Conservation (phyloP, 2,888 invertebrate species). For the Noctua janthe region DNA sequence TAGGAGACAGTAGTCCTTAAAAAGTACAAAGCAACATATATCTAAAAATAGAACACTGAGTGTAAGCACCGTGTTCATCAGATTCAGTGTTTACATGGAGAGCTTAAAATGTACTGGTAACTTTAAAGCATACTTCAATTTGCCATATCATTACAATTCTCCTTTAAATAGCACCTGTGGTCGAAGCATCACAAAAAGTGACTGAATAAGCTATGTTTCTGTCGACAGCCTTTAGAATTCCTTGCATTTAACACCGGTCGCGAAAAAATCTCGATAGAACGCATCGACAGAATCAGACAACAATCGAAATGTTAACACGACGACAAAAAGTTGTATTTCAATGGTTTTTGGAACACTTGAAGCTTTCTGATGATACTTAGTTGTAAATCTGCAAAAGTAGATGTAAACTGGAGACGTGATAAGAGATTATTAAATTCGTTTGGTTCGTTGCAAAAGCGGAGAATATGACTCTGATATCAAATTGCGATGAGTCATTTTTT, state of each 20-base stretch:
- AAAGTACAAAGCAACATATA: conserved; percentile 12
- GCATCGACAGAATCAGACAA: conserved; percentile 80
- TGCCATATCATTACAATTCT: conserved; percentile 27
- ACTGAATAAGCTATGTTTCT: conserved; percentile 65
- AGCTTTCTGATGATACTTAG: conserved; percentile 45
- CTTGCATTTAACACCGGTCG: conserved; percentile 78
- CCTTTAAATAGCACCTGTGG: conserved; percentile 54
- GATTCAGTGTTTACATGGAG: conserved; percentile 4
- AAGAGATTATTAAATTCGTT: conserved; percentile 15
- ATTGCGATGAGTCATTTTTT: conserved; percentile 7
- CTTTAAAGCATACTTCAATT: conserved; percentile 5
- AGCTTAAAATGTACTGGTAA: background rate
- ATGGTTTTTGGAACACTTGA: conserved; percentile 59
- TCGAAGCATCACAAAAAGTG: conserved; percentile 55
- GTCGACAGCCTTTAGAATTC: conserved; percentile 77
- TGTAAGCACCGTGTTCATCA: conserved; percentile 1
- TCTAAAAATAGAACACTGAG: conserved; percentile 42
- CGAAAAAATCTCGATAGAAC: conserved; percentile 77
- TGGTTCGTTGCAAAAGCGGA: background rate
- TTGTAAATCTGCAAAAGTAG: conserved; percentile 38
- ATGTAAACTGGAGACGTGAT: conserved; percentile 17
- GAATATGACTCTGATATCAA: background rate
- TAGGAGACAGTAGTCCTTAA: conserved; percentile 30
- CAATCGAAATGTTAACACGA: conserved; percentile 86
- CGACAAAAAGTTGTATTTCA: conserved; percentile 73